Conservation (phyloP, 64 coral and sea anemone species). For the Catalaphyllia jardinei region DNA sequence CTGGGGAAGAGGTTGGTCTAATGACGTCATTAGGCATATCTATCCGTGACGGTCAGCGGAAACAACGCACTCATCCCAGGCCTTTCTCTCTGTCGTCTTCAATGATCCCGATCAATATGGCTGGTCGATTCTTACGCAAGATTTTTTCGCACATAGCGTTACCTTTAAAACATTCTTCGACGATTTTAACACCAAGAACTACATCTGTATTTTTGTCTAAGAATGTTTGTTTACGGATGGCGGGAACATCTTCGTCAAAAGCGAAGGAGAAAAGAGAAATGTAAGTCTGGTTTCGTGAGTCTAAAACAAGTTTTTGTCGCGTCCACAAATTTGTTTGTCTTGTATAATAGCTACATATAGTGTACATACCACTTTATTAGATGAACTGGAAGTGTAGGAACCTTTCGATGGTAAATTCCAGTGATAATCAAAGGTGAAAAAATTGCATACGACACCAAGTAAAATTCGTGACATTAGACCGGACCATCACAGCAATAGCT, state of each 20-base stretch:
- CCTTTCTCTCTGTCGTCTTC: background rate
- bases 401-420: too few relatives aligned
- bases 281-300: background rate
- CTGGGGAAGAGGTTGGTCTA: too few relatives aligned
- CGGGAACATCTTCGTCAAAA: conserved; percentile 22
- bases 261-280: conserved; percentile 24
- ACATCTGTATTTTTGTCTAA: background rate
- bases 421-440: too few relatives aligned
- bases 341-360: background rate
- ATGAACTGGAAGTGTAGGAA: too few relatives aligned
- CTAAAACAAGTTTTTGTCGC: background rate
- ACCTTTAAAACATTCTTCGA: background rate
- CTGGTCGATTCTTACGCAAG: background rate
- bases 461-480: too few relatives aligned
- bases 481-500: too few relatives aligned
- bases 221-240: conserved; percentile 9
- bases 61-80: background rate
- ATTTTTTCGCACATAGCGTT: background rate
- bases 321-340: background rate
- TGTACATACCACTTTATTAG: too few relatives aligned
- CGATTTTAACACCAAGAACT: background rate
- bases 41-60: background rate
- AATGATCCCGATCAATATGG: background rate
- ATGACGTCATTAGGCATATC: too few relatives aligned
- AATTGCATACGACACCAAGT: too few relatives aligned